Evolutionary conservation across 2,888 invertebrate genomes (phyloP).

Genomic region (Tachystola acroxantha): DNA sequence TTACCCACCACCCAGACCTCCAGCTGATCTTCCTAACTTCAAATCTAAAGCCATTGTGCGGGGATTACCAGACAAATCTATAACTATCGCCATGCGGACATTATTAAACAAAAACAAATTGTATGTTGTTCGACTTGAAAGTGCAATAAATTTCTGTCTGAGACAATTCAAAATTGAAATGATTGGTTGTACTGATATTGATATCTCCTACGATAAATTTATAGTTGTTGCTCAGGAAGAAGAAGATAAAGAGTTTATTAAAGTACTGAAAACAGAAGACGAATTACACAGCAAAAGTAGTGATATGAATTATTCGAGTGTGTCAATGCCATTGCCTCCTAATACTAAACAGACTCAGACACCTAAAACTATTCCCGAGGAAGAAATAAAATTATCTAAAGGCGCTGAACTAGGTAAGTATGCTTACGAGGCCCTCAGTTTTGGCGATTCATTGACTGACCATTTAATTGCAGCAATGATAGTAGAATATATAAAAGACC

Average conservation of each 20-base stretch:
- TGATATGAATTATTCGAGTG: slow-evolving; percentile 31
- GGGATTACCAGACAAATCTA: slow-evolving; percentile 57
- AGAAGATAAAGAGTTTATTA: slow-evolving; percentile 50
- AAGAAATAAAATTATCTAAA: slow-evolving; percentile 68
- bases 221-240: slow-evolving; percentile 38
- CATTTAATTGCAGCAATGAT: slow-evolving; percentile 76
- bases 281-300: slow-evolving; percentile 38
- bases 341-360: slow-evolving; percentile 79
- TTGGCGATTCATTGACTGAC: slow-evolving; percentile 75
- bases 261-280: slow-evolving; percentile 51
- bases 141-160: slow-evolving; percentile 79
- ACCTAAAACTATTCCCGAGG: slow-evolving; percentile 77
- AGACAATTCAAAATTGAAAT: slow-evolving; percentile 73
- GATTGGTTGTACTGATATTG: slow-evolving; percentile 66
- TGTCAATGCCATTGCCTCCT: slow-evolving; percentile 37
- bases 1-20: slow-evolving; percentile 42
- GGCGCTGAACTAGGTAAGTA: slow-evolving; percentile 76
- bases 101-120: slow-evolving; percentile 57
- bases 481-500: slow-evolving; percentile 77
- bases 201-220: slow-evolving; percentile 59
- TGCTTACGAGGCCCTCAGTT: slow-evolving; percentile 70
- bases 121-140: slow-evolving; percentile 60
- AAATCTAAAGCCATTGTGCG: slow-evolving; percentile 57
- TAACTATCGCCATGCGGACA: slow-evolving; percentile 54
- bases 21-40: slow-evolving; percentile 53